A percentile compares a stretch with the other conserved stretches of the same genome.
Evolutionary conservation across 1,140 invertebrate species (phyloP).

Genomic region (Drosophila bipectinata): DNA sequence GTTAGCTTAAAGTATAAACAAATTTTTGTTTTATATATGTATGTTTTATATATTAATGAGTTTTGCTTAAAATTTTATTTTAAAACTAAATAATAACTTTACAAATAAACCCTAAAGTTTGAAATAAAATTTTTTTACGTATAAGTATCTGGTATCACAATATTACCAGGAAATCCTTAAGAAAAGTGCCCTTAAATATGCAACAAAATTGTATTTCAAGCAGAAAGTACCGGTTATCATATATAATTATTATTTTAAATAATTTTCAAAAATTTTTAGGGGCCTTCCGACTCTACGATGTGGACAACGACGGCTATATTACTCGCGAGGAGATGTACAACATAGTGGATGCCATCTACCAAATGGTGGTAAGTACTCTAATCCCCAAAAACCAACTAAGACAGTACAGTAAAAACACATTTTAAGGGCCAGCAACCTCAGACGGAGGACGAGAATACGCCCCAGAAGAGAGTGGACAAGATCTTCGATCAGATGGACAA

Average conservation of each 20-base stretch:
- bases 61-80: too few species aligned
- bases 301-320: constrained; percentile 99
- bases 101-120: too few species aligned
- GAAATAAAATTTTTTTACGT: too few species aligned
- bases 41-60: too few species aligned
- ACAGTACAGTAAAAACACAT: background rate
- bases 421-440: constrained; percentile 93
- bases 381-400: background rate
- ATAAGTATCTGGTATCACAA: too few species aligned
- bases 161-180: too few species aligned
- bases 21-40: too few species aligned
- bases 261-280: constrained; percentile 86
- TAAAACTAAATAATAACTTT: too few species aligned
- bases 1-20: too few species aligned
- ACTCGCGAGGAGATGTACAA: constrained; percentile 99
- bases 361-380: constrained; percentile 95
- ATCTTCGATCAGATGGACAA: constrained; percentile 99
- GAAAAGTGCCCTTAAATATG: too few species aligned
- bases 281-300: constrained; percentile 98
- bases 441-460: constrained; percentile 96
- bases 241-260: background rate
- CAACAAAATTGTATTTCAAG: too few species aligned
- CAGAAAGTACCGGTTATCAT: background rate
- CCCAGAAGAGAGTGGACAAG: constrained; percentile 97
- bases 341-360: constrained; percentile 99